Conservation (phyloP, 2,888 invertebrate genomes). For the Disparrhopalites patrizii region DNA sequence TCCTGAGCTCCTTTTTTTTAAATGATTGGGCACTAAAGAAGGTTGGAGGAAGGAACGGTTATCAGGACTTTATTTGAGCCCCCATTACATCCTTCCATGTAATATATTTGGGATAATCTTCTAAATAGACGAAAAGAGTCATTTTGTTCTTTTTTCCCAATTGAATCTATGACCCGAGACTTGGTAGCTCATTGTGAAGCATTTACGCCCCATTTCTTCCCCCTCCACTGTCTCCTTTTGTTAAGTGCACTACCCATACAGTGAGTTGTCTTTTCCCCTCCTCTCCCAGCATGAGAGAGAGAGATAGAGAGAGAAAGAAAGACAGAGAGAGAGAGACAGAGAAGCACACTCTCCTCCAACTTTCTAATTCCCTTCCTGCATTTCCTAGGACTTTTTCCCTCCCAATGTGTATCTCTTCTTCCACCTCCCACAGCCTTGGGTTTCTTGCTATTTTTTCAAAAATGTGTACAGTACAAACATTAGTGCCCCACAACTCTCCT, state of each 20-base stretch:
- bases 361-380: slow-evolving; percentile 13
- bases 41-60: slow-evolving; percentile 26
- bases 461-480: too few relatives aligned
- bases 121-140: slow-evolving; percentile 34
- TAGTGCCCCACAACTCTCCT: too few relatives aligned
- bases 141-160: slow-evolving; percentile 33
- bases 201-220: slow-evolving; percentile 37
- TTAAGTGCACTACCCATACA: slow-evolving; percentile 22
- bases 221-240: slow-evolving; percentile 34
- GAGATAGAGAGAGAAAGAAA: too few relatives aligned
- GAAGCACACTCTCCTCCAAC: slow-evolving; percentile 10
- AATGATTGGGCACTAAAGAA: slow-evolving; percentile 1
- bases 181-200: slow-evolving; percentile 29
- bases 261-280: not conserved
- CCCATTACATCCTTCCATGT: slow-evolving; percentile 21
- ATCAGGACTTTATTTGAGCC: slow-evolving; percentile 28
- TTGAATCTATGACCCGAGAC: slow-evolving; percentile 37
- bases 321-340: too few relatives aligned
- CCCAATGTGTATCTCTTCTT: not conserved
- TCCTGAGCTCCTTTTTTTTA: too few relatives aligned
- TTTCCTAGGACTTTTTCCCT: not conserved
- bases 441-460: not conserved
- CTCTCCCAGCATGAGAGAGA: too few relatives aligned
- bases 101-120: slow-evolving; percentile 38
- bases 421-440: not conserved